Percentiles rank a stretch among this genome's conserved stretches.
Evolutionary conservation across 1,140 invertebrate genomes (phyloP).

Genomic region (Mycetomoellerius zeteki): DNA sequence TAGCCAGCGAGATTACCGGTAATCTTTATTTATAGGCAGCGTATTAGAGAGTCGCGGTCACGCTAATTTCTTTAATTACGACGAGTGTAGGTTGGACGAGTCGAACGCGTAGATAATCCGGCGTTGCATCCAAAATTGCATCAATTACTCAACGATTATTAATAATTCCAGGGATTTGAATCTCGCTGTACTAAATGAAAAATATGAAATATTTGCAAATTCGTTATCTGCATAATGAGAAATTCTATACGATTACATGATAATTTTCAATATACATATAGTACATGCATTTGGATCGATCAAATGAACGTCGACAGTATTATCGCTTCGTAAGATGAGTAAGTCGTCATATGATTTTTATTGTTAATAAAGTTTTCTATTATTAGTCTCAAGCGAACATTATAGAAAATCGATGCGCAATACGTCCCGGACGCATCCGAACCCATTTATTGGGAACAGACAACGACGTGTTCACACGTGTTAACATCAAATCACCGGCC

Average conservation of each 20-base stretch:
- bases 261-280: background rate
- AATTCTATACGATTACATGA: background rate
- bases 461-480: slow-evolving; percentile 50
- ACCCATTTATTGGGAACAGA: slow-evolving; percentile 51
- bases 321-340: background rate
- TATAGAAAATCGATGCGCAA: slow-evolving; percentile 64
- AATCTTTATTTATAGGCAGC: slow-evolving; percentile 73
- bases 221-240: background rate
- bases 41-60: slow-evolving; percentile 33
- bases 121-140: background rate
- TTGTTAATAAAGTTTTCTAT: slow-evolving; percentile 40
- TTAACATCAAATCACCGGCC: slow-evolving; percentile 59
- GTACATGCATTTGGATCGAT: background rate
- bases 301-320: background rate
- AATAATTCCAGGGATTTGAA: slow-evolving; percentile 20
- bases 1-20: slow-evolving; percentile 66
- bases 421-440: slow-evolving; percentile 33
- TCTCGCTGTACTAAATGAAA: background rate
- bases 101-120: background rate
- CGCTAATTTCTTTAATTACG: slow-evolving; percentile 71
- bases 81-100: background rate
- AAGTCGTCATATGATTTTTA: slow-evolving; percentile 12
- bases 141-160: background rate
- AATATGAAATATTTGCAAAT: background rate
- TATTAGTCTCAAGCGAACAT: slow-evolving; percentile 47